Percentiles rank a stretch among this genome's conserved stretches.
These are phyloP conservation scores for Agonopterix alstromeriana DNA, from an alignment of 2,888 invertebrate genomes.

Conservation along the genomic window DNA sequence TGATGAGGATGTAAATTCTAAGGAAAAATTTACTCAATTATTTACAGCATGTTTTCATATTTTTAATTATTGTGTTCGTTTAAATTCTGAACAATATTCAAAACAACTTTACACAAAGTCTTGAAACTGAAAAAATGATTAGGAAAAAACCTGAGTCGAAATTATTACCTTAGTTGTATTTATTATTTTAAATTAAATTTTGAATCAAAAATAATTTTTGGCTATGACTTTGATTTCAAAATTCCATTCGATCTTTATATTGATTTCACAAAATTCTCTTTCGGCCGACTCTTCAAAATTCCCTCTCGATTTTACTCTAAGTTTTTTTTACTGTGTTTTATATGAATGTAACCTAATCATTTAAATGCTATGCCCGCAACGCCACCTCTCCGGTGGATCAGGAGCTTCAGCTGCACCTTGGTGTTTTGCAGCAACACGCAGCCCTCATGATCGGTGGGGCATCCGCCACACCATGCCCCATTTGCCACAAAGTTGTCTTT, in stretches of 20 bases:
- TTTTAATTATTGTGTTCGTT: too few species aligned
- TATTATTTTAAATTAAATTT: slow-evolving; percentile 4
- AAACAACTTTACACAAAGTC: too few species aligned
- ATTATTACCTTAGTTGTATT: too few species aligned
- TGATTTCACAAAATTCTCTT: slow-evolving; percentile 22
- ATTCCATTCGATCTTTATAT: slow-evolving; percentile 11
- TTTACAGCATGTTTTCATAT: too few species aligned
- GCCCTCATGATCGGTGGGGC: slow-evolving; percentile 94
- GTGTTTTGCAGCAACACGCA: slow-evolving; percentile 97
- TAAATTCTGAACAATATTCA: too few species aligned
- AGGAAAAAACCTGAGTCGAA: not conserved
- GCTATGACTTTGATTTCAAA: slow-evolving; percentile 4
- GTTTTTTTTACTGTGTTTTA: slow-evolving; percentile 32
- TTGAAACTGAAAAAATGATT: too few species aligned
- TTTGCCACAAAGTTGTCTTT: slow-evolving; percentile 96
- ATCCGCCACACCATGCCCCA: slow-evolving; percentile 93
- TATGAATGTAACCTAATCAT: slow-evolving; percentile 57
- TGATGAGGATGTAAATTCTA: too few species aligned
- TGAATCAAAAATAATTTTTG: slow-evolving; percentile 6
- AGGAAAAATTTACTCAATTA: too few species aligned
- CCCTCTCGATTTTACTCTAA: slow-evolving; percentile 30
- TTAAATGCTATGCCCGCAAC: slow-evolving; percentile 68
- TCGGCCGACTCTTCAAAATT: slow-evolving; percentile 37
- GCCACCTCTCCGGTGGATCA: slow-evolving; percentile 65
- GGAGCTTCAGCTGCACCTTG: slow-evolving; percentile 95